These are phyloP conservation scores for Danio albolineatus DNA, from an alignment of 2,797 vertebrate genomes.

Conservation along the genomic window DNA sequence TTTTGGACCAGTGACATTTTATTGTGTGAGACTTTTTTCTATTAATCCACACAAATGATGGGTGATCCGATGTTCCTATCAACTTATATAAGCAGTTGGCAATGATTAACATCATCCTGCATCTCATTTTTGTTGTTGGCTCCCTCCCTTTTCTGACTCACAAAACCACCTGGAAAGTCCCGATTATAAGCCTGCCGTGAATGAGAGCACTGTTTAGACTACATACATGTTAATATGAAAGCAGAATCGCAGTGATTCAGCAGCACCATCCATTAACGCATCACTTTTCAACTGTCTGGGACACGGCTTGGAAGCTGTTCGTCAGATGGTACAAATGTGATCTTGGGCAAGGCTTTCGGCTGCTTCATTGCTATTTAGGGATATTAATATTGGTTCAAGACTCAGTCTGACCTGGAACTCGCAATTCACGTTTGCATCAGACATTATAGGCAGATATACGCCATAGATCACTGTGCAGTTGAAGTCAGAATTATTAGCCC, in stretches of 20 bases:
- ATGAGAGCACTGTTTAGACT: conserved; percentile 25
- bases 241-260: conserved; percentile 37
- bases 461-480: no score
- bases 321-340: neutral
- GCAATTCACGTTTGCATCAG: neutral
- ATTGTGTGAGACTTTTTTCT: neutral
- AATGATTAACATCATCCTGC: conserved; percentile 13
- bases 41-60: neutral
- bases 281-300: conserved; percentile 32
- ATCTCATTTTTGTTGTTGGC: conserved; percentile 20
- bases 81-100: conserved; percentile 37
- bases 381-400: neutral
- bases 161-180: conserved; percentile 48
- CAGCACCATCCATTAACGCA: conserved; percentile 15
- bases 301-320: neutral
- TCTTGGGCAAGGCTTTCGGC: neutral
- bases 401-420: neutral
- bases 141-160: conserved; percentile 42
- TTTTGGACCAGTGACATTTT: neutral
- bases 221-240: conserved; percentile 24
- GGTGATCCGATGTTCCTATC: neutral
- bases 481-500: no score
- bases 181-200: neutral
- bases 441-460: no score
- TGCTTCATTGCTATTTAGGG: neutral